Conservation (phyloP, 2,113 vertebrate species). For the Pelobates fuscus region DNA sequence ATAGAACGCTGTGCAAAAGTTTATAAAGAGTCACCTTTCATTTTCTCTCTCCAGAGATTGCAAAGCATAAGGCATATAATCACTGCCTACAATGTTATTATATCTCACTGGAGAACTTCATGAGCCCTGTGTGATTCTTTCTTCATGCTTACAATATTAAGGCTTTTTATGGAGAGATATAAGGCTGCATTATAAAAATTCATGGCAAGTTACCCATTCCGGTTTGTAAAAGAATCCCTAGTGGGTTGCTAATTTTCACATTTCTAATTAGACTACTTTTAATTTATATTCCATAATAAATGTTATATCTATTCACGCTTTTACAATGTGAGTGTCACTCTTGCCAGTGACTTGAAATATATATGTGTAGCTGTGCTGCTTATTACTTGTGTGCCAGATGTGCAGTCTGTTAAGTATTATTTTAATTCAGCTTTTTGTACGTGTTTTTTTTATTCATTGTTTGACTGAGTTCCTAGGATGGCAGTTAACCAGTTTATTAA, state of each 20-base stretch:
- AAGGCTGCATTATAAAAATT: slow-evolving; percentile 12
- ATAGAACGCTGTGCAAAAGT: no score
- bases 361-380: no score
- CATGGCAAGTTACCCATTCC: neutral
- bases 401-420: neutral
- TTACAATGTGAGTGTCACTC: neutral
- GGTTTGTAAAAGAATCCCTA: slow-evolving; percentile 16
- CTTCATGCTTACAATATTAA: slow-evolving; percentile 9
- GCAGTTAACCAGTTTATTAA: neutral
- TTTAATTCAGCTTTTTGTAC: slow-evolving; percentile 3
- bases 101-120: neutral
- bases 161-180: slow-evolving; percentile 10
- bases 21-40: no score
- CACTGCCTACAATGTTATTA: slow-evolving; percentile 27
- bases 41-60: no score
- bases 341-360: neutral
- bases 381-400: slow-evolving; percentile 6
- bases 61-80: slow-evolving; percentile 28
- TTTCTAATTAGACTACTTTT: slow-evolving; percentile 16
- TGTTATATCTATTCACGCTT: slow-evolving; percentile 2
- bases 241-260: slow-evolving; percentile 22
- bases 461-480: neutral
- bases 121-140: slow-evolving; percentile 2
- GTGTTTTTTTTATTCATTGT: neutral
- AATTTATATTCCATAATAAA: slow-evolving; percentile 7